Percentiles rank a stretch among this genome's conserved stretches.
phyloP scores from a whole-genome alignment of 2,888 invertebrate genomes.

The Pseudanteris insignis region DNA sequence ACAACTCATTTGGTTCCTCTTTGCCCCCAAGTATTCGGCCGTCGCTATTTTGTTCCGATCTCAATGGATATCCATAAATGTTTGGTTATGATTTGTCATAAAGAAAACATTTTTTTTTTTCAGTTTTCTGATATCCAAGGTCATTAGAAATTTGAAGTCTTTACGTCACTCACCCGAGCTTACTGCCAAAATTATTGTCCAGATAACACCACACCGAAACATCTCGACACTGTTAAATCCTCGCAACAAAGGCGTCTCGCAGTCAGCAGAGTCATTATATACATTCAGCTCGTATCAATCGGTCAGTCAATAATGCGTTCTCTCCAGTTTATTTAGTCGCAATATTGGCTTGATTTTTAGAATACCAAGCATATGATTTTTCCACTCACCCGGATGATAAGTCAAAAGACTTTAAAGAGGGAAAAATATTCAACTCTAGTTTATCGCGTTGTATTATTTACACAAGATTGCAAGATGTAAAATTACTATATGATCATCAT shows the following conservation, averaged over 20 bases:
- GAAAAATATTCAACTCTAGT: conserved; percentile 18
- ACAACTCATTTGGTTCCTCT: too few species aligned
- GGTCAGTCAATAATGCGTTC: conserved; percentile 18
- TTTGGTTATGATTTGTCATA: too few species aligned
- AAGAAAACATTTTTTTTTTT: too few species aligned
- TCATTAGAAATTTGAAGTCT: too few species aligned
- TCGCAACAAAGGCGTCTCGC: conserved; percentile 10
- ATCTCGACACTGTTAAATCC: conserved; percentile 12
- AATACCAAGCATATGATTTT: background rate
- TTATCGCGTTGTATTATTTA: conserved; percentile 22
- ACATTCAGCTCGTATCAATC: conserved; percentile 13
- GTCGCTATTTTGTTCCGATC: too few species aligned
- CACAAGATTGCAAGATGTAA: conserved; percentile 11
- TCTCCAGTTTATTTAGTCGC: background rate
- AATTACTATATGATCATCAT: background rate
- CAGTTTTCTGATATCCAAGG: too few species aligned
- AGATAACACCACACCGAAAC: conserved; percentile 16
- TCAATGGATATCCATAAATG: too few species aligned
- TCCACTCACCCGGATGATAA: conserved; percentile 3
- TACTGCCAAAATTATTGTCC: conserved; percentile 7
- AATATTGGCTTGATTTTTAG: conserved; percentile 15
- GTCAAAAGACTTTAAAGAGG: background rate
- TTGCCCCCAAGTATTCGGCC: too few species aligned
- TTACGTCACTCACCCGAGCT: conserved; percentile 18
- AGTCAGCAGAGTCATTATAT: conserved; percentile 8